Evolutionary conservation across 2,797 vertebrate genomes (phyloP).

Genomic region (Falco peregrinus): DNA sequence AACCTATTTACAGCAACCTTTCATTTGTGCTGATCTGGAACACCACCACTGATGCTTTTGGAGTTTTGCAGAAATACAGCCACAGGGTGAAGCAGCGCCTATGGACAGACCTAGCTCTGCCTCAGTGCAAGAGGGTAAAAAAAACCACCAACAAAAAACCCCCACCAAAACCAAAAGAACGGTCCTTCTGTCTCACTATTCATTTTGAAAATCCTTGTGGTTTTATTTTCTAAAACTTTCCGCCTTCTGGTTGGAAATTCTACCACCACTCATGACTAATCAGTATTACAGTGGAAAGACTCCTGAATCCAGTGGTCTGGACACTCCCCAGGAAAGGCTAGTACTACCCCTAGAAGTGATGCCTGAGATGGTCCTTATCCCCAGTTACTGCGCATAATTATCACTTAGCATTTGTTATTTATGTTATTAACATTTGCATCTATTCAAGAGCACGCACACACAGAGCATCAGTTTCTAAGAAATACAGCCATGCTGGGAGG

Average conservation of each 20-base stretch:
- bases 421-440: neutral
- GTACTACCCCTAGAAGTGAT: neutral
- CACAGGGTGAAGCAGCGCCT: neutral
- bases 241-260: neutral
- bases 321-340: neutral
- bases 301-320: neutral
- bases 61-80: neutral
- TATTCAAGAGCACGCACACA: neutral
- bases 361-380: neutral
- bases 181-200: neutral
- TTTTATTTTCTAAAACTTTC: neutral
- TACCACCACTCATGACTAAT: neutral
- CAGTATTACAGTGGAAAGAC: neutral
- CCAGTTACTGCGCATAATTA: neutral
- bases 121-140: neutral
- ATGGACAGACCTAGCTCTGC: neutral
- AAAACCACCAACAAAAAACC: fast-evolving
- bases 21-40: neutral
- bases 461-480: neutral
- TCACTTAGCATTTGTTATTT: neutral
- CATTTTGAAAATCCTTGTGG: neutral
- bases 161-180: neutral
- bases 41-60: neutral
- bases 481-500: neutral
- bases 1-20: neutral